Conservation (phyloP, 2,888 invertebrate species). For the Oscheius sp. region DNA sequence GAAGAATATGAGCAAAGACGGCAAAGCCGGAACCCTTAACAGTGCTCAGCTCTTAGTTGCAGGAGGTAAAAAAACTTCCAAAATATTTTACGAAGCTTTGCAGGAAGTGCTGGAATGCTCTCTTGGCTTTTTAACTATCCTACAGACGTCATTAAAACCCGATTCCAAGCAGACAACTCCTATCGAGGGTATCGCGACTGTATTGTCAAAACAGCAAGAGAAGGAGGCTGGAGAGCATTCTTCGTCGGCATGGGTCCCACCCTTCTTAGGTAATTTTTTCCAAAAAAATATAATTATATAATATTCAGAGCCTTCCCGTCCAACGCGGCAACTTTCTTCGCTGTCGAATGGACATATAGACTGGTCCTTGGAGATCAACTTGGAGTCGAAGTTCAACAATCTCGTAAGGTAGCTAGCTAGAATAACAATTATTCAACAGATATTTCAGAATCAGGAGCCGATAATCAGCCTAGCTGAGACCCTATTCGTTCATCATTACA, state of each 20-base stretch:
- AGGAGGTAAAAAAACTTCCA: conserved; percentile 75
- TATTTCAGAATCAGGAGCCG: conserved; percentile 23
- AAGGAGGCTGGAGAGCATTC: conserved; percentile 81
- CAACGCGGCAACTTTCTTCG: conserved; percentile 90
- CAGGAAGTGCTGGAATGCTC: conserved; percentile 81
- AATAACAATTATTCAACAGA: not conserved
- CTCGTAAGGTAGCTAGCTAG: conserved; percentile 20
- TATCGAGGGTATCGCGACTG: conserved; percentile 80
- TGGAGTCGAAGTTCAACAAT: conserved; percentile 31
- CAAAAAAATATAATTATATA: not conserved
- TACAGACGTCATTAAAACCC: conserved; percentile 87
- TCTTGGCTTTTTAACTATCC: conserved; percentile 90
- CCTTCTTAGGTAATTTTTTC: conserved; percentile 54
- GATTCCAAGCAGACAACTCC: conserved; percentile 75
- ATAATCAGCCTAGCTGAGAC: conserved; percentile 34
- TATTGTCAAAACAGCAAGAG: conserved; percentile 77
- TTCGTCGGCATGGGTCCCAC: conserved; percentile 71
- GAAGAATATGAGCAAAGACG: conserved; percentile 60
- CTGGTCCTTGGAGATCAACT: conserved; percentile 57
- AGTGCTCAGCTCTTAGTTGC: conserved; percentile 80
- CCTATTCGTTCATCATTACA: too few relatives aligned
- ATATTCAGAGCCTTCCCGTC: conserved; percentile 84
- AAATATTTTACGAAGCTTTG: not conserved
- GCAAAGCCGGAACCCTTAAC: conserved; percentile 72
- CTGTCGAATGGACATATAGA: conserved; percentile 75